Evolutionary conservation across 2,113 vertebrate species (phyloP), one percentile per base, ranked within the genome.

Genomic region (Syngnathus typhle): DNA sequence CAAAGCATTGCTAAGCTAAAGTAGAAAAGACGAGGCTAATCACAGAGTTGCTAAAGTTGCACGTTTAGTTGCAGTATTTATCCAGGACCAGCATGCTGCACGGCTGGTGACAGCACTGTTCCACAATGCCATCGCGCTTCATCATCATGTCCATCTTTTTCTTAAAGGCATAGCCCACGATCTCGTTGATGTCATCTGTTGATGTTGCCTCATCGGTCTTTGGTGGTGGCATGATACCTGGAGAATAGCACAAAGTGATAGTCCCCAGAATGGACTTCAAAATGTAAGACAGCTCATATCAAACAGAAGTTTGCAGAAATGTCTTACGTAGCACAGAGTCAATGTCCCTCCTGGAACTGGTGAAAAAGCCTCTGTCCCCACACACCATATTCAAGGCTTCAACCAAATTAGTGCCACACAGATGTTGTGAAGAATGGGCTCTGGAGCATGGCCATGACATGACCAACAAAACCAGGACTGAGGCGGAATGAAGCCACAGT

Each of bases 361-460:
- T 94, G 89, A 91, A 91, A 87, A 95, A 96, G 2, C 94, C 93
- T 0, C 88, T 70, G 0, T 93, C 92, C 51, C 93, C 92, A 12
- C 94, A 96, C 58, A 93, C 91, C 64, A 94, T 71, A 76, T 92
- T 93, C 5, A 98, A 90, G 0, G 94, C 91, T 2, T 96, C 94
- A 69, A 95, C 94, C 77, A 98, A 83, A 80, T 95, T 92, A 23
- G 93, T 90, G 2, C 94, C 94, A 0, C 94, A 96, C 65, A 97
- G 90, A 75, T 92, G 90, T 69, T 93, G 92, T 58, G 58, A 89
- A 37, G 84, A 76, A 5, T 74, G 75, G 0, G 87, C 88, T 0
- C 82, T 63, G 52, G 80, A 78, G 0, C 80, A 80, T 0, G 88
- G 89, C 5, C 77, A 15, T 0, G 87, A 91, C 15, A 93, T 54